phyloP scores from a whole-genome alignment of 2,797 vertebrate species.

The Mastacembelus armatus region DNA sequence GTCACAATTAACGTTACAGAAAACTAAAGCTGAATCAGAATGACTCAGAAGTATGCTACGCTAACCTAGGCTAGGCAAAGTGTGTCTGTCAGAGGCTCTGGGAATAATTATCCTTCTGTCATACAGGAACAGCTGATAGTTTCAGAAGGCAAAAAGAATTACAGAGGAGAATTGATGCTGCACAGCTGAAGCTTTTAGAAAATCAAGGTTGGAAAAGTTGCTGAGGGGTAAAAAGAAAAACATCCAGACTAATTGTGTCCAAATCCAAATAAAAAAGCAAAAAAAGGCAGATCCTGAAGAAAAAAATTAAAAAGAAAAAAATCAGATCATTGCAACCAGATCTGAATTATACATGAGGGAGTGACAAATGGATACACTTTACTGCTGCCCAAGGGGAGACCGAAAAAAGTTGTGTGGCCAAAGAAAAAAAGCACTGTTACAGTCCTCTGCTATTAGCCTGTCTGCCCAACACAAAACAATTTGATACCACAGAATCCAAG shows the following conservation, averaged over 20 bases:
- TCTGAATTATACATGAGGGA: constrained; percentile 71
- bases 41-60: no score
- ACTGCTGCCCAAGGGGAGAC: constrained; percentile 42
- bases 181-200: constrained; percentile 41
- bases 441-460: constrained; percentile 12
- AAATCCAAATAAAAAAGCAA: no score
- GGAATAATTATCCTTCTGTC: constrained; percentile 40
- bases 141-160: constrained; percentile 35
- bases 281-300: constrained; percentile 48
- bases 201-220: constrained; percentile 47
- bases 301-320: no score
- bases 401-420: constrained; percentile 34
- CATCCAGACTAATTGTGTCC: constrained; percentile 11
- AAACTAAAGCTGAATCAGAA: constrained; percentile 42
- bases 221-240: constrained; percentile 29
- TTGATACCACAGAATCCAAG: not conserved
- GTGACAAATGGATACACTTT: constrained; percentile 68
- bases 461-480: constrained; percentile 27
- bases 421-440: constrained; percentile 24
- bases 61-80: constrained; percentile 7
- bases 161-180: constrained; percentile 49
- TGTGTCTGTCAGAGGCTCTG: constrained; percentile 14
- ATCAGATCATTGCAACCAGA: constrained; percentile 52
- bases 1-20: constrained; percentile 30
- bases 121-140: constrained; percentile 49